Percentiles rank a stretch among this genome's conserved stretches.
Conservation (phyloP, 2,113 vertebrate genomes). For the Salvator merianae region DNA sequence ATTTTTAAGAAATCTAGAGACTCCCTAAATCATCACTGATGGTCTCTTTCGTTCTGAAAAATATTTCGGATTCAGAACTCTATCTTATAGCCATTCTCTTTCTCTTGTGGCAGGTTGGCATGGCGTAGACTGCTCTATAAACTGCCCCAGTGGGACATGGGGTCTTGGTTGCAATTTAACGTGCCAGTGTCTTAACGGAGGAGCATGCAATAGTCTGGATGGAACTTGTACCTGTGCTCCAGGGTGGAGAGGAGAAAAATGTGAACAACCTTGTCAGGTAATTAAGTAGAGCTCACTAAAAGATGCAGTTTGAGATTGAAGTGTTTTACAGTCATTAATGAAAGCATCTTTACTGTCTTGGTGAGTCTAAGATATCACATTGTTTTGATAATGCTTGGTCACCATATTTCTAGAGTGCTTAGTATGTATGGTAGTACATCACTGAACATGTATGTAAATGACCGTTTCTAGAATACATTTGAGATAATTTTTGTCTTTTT, state of each 20-base stretch:
- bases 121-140: constrained; percentile 94
- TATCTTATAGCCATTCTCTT: not conserved
- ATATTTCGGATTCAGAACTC: not conserved
- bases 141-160: constrained; percentile 93
- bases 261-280: constrained; percentile 91
- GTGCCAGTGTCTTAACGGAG: constrained; percentile 88
- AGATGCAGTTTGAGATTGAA: not conserved
- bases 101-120: constrained; percentile 86
- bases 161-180: constrained; percentile 91
- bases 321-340: accelerated
- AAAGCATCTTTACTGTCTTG: not conserved
- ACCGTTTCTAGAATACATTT: not conserved
- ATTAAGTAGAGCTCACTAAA: not conserved
- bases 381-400: constrained; percentile 4
- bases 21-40: too few species aligned
- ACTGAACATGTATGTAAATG: constrained; percentile 7
- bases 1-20: too few species aligned
- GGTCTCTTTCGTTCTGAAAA: not conserved
- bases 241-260: constrained; percentile 90
- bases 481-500: constrained; percentile 34
- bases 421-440: constrained; percentile 11
- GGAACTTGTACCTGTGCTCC: constrained; percentile 90
- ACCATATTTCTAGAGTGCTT: not conserved
- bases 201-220: constrained; percentile 86
- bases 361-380: constrained; percentile 26